Base-by-base conservation (phyloP, 2,888 invertebrate genomes). In the Rapana venosa region DNA sequence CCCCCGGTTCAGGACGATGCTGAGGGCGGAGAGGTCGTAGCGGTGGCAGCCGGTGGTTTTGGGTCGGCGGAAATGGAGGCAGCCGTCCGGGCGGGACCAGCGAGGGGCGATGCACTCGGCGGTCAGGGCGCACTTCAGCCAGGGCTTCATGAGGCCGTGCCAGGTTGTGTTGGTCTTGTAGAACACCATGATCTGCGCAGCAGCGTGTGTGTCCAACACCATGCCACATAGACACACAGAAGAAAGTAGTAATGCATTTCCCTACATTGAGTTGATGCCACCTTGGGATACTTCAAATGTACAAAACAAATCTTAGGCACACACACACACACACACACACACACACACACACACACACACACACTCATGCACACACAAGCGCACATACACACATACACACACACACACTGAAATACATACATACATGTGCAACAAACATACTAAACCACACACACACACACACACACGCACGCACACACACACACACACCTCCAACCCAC, bases 41-140 rank as follows among this genome's bases (percentile, higher is more conserved):
- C 93, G 92, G 90, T 95, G 95, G 90, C 95, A 95, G 6, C 95
- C 95, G 0, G 95, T 95, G 83, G 93, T 93, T 79, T 92, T 92
- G 26, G 95, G 95, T 6, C 91, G 91, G 22, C 94, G 93, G 58
- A 93, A 91, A 88, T 94, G 92, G 84, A 95, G 93, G 87, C 95
- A 95, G 36, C 92, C 93, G 26, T 92, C 91, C 35, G 92, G 92
- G 30, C 91, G 87, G 13, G 94, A 92, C 47, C 91, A 90, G 26
- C 90, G 88, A 0, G 95, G 95, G 26, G 93, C 91, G 26, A 95
- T 93, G 87, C 95, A 95, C 20, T 92, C 91, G 58, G 88, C 90
- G 70, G 92, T 94, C n/a, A 95, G 91, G 5, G 93, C 93, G 92
- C 95, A 95, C 66, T 93, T 94, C 26, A 95, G 88, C 95, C 94